Evolutionary conservation across 2,888 invertebrate species (phyloP), one percentile per base, ranked within the genome.

Genomic region (Eristalis tenax): DNA sequence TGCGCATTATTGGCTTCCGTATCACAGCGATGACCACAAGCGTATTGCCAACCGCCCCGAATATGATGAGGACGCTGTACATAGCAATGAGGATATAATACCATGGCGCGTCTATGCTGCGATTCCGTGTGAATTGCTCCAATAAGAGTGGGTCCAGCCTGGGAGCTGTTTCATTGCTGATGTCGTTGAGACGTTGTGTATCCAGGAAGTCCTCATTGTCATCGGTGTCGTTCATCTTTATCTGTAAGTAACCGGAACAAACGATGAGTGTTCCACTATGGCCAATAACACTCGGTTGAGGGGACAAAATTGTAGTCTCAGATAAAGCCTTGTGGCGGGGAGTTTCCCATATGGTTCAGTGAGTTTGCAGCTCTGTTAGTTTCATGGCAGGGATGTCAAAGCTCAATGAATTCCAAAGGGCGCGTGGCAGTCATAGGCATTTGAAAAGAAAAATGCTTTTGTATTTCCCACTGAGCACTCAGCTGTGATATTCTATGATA

Each of bases 1-100:
- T 98, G 57, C 98, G 94, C 98, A 98, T 98, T 75, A 96, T 95
- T 22, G 97, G 96, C 91, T 98, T 98, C 84, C 97, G 94, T 15
- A 97, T 95, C 71, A 98, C 95, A 89, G 95, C 95, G 86, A 95
- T 93, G 88, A 98, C 97, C 90, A 98, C 98, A 65, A 98, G 94
- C 11, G 96, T 95, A 93, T 98, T 98, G 64, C 98, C 98, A 74
- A 96, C 94, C 2, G 97, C 96, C 56, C 98, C 98, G 74, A 97
- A 95, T 15, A 96, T 93, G 83, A 98, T 97, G 90, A 98, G 94
- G 84, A 96, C 94, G 26, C 95, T 94, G 93, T 97, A 97, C 90
- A 96, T 94, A 0, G 95, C 93, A 68, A 97, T 95, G 11, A 97
- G 94, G 3, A 95, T 92, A 6, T 95, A 94, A 90, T 96, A 95